Base-by-base conservation (phyloP, 2,888 invertebrate species). In the Sphecodes monilicornis region DNA sequence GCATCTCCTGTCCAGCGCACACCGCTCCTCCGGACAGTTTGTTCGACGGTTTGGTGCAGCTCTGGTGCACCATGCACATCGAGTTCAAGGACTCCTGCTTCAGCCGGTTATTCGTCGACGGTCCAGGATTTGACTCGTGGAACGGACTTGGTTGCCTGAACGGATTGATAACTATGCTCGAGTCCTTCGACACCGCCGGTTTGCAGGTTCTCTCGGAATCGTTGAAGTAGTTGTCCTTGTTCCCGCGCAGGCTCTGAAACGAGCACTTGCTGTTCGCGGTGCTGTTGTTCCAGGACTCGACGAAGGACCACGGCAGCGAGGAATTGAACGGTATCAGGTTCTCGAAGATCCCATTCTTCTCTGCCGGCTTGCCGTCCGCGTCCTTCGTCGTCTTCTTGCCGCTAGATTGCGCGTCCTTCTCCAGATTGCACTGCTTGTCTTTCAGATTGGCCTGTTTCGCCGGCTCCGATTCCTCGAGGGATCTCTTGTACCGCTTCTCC, bases 401-500 rank as follows among this genome's bases (percentile, higher is more conserved):
- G 41, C 60, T 29, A 8, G 32, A 46, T 22, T 78, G 70, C 36
- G 57, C 57, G 8, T 87, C 81, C 64, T 71, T 86, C 64, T 71
- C 83, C 26, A 87, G 69, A 46, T 90, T 87, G 60, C 81, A 79
- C 57, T 66, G 71, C 32, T 87, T 87, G 18, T 86, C 89, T 50
- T 76, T 83, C n/a, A 69, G 69, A 26, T 78, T 87, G 57, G 66
- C 5, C 10, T 60, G 36, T 10, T 84, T 86, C 29, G 11, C 57
- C 10, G 72, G 13, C n/a, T 88, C 89, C 0, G 80, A 10, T 13
- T 80, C 84, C 43, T 91, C 90, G 13, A 86, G 80, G 13, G 93
- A 90, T 18, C 93, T 91, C 81, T 94, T 94, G 91, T 93, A 93
- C 46, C 94, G 93, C 77, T 94, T 94, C 80, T 93, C 94, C 39